phyloP scores from a whole-genome alignment of 2,888 invertebrate genomes.

The Merodon equestris region DNA sequence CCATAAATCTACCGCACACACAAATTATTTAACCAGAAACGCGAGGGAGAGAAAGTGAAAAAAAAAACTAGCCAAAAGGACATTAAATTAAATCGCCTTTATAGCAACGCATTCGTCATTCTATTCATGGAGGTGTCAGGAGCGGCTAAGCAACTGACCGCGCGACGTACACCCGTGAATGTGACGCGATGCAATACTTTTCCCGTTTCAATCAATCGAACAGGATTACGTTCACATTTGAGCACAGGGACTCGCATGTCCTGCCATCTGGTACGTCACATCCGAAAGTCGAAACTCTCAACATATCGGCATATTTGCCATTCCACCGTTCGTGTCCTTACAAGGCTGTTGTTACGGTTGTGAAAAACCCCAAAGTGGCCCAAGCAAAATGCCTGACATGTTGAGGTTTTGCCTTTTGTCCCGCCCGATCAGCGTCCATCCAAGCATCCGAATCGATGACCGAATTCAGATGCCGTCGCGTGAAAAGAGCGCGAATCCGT shows the following conservation, averaged over 20 bases:
- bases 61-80: conserved; percentile 13
- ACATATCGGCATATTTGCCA: background rate
- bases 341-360: conserved; percentile 45
- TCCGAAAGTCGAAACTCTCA: conserved; percentile 1
- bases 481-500: conserved; percentile 12
- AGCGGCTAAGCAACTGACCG: conserved; percentile 41
- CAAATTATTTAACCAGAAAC: conserved; percentile 48
- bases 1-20: conserved; percentile 49
- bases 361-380: background rate
- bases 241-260: conserved; percentile 28
- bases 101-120: conserved; percentile 49
- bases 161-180: conserved; percentile 18
- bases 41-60: background rate
- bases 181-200: conserved; percentile 22
- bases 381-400: conserved; percentile 36
- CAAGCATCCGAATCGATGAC: background rate
- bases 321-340: conserved; percentile 24
- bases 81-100: conserved; percentile 64
- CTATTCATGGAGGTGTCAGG: conserved; percentile 6
- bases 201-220: conserved; percentile 48
- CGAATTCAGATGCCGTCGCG: conserved; percentile 12
- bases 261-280: conserved; percentile 44
- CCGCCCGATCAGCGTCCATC: background rate
- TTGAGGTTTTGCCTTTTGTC: conserved; percentile 51
- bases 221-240: conserved; percentile 37